A percentile compares a stretch with the other conserved stretches of the same genome.
Evolutionary conservation across 2,113 vertebrate species (phyloP).

Genomic region (Varanus komodoensis): DNA sequence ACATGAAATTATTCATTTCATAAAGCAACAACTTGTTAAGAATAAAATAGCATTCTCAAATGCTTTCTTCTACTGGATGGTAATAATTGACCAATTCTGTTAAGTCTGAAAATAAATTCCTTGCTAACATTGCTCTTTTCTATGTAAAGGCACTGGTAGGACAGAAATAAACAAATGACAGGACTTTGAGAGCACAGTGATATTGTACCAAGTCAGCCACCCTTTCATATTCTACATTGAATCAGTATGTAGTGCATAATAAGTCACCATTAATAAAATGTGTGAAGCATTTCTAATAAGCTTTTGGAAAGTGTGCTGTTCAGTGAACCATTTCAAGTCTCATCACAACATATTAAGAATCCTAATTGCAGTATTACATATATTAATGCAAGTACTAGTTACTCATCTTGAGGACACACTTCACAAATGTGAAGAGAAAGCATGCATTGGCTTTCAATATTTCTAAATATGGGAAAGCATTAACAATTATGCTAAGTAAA

Average conservation of each 20-base stretch:
- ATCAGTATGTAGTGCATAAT: neutral
- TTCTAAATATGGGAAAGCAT: constrained; percentile 25
- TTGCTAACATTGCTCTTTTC: constrained; percentile 2
- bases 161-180: constrained; percentile 16
- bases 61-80: constrained; percentile 54
- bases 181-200: constrained; percentile 24
- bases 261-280: neutral
- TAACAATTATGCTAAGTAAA: neutral
- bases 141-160: constrained; percentile 25
- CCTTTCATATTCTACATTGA: constrained; percentile 30
- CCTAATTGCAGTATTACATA: constrained; percentile 54
- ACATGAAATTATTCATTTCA: neutral
- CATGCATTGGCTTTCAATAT: constrained; percentile 20
- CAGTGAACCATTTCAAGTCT: constrained; percentile 55
- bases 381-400: constrained; percentile 37
- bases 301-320: constrained; percentile 48
- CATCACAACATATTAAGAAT: constrained; percentile 56
- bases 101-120: constrained; percentile 49
- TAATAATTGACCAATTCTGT: constrained; percentile 46
- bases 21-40: constrained; percentile 38
- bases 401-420: constrained; percentile 21
- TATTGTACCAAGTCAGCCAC: neutral
- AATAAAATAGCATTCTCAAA: constrained; percentile 48
- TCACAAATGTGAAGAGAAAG: neutral
- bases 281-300: constrained; percentile 36